Base-by-base conservation (phyloP, 2,797 vertebrate species). In the Phataginus tetradactyla region DNA sequence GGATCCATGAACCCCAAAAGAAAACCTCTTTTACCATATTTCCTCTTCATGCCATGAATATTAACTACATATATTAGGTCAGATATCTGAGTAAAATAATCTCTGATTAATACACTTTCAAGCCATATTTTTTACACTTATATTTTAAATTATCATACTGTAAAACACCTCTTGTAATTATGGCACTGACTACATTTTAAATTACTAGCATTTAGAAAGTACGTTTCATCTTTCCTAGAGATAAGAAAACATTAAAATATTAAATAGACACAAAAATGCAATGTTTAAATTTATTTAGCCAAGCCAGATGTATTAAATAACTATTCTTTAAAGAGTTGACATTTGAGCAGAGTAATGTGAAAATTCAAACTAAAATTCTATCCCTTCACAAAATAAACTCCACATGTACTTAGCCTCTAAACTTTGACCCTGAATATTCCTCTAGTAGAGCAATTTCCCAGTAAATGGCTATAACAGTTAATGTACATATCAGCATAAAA, bases 301-400 rank as follows among this genome's bases (percentile, higher is more conserved):
- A 92, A 81, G 34, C 6, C 23, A 32, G 90, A 6, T 77, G 32
- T 61, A 63, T 86, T 90, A 49, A 45, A 37, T 77, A 90, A 14
- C 7, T 68, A 0, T 68, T 98, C 63, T 94, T 94, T 49, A 94
- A 79, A 91, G 86, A 86, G 34, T 53, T 86, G 79, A 59, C 8
- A 53, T n/a, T 75, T 63, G 37, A 88, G 61, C 14, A 91, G 42
- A 91, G 66, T 55, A 79, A 69, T 68, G 53, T 80, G 25, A 94
- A 89, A 96, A 83, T 89, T 86, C 51, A 53, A 93, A 51, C 68
- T 59, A 79, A 95, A 89, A 86, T 84, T 90, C 71, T 27, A 42
- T 91, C 17, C n/a, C 61, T 2, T 97, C 14, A 18, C 71, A 94
- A 97, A 97, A 94, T 96, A 93, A 98, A 86, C 71, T 80, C 37